Base-by-base conservation (phyloP, 2,888 invertebrate genomes). In the Synergus umbraculus region DNA sequence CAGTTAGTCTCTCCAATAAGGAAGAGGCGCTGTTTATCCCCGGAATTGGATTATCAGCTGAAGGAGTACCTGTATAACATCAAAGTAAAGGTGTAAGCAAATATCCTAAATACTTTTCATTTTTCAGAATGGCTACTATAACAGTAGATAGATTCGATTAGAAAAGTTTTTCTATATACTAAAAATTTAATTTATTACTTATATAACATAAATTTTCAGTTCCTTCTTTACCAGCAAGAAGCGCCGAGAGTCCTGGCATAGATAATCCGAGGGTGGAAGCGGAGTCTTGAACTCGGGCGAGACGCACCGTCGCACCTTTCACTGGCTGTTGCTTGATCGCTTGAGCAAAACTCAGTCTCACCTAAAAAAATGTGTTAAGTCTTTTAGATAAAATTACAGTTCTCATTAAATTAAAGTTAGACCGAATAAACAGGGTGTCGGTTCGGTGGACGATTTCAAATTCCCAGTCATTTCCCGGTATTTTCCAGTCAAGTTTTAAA, bases 21-120 rank as follows among this genome's bases (percentile, higher is more conserved):
- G 94, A 93, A 81, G 93, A 93, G 22, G 93, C 92, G 79, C 93
- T 93, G 84, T 93, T 93, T 76, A 94, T 92, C 80, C 93, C 93
- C 46, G 94, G 93, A 82, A 94, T 93, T 29, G 94, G 93, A 86
- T 94, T 93, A 85, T 94, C 94, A 15, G 94, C 94, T 4, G 94
- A 94, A 2, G 94, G 94, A 3, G 94, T 94, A 22, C 94, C 94
- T 88, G 77, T 77, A 79, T 58, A 49, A 76, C 76, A 9, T 18
- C 9, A 64, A 79, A 43, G 43, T 73, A 15, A 69, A 69, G 43
- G 46, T 43, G 29, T 41, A 46, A 43, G 15, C 4, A 12, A 15
- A 41, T 43, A 0, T 15, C 18, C 4, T 44, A 69, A 44, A 22
- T 41, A 69, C 2, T 15, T 15, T 69, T 69, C 2, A 4, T n/a